A percentile compares a stretch with the other conserved stretches of the same genome.
phyloP scores from a whole-genome alignment of 1,140 invertebrate genomes.

The Belonocnema kinseyi region DNA sequence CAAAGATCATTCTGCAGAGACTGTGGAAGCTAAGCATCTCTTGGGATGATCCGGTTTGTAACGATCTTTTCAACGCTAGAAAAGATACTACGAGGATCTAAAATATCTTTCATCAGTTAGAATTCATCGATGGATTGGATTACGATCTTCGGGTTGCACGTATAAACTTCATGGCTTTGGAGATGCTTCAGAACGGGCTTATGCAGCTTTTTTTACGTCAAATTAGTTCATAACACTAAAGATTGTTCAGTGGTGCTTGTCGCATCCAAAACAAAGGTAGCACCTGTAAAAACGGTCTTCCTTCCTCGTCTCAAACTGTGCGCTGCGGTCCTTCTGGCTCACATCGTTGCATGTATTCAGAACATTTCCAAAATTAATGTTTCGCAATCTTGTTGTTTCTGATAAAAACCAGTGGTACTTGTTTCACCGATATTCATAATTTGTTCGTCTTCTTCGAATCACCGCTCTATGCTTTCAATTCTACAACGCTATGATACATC shows the following conservation, averaged over 20 bases:
- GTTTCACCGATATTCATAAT: no score
- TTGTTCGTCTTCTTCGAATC: no score
- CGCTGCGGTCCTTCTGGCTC: not conserved
- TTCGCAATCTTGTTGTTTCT: no score
- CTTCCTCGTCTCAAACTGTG: not conserved
- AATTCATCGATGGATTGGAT: no score
- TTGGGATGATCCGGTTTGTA: conserved; percentile 64
- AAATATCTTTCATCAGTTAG: no score
- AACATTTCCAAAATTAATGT: not conserved
- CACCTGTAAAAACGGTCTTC: not conserved
- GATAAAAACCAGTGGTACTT: no score
- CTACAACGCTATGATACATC: no score
- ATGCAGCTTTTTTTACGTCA: not conserved
- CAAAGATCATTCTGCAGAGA: conserved; percentile 72
- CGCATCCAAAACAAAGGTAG: not conserved
- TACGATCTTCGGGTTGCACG: no score
- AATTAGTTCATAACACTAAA: not conserved
- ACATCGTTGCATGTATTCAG: conserved; percentile 37
- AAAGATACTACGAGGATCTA: no score
- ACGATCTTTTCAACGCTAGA: not conserved
- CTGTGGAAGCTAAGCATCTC: conserved; percentile 60
- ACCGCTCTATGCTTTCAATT: no score
- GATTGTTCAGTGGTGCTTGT: not conserved
- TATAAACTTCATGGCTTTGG: no score
- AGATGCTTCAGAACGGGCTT: not conserved